Evolutionary conservation across 1,140 invertebrate genomes (phyloP).

Genomic region (Papilio polyxenes): DNA sequence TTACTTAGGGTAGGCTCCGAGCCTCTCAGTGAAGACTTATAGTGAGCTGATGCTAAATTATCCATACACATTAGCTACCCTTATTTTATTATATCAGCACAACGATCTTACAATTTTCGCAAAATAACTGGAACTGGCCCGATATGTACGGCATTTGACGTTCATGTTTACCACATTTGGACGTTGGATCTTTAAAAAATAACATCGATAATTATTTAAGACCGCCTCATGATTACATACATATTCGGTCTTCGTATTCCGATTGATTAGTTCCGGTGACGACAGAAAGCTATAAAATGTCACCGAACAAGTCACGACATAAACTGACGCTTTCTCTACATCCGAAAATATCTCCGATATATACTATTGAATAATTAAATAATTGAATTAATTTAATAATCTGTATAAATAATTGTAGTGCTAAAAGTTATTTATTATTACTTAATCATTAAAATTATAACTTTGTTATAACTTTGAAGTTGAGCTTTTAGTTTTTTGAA

Average conservation of each 20-base stretch:
- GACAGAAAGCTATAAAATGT: not conserved
- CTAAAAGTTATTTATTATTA: not conserved
- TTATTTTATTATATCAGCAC: no score
- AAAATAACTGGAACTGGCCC: no score
- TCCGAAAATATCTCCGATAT: not conserved
- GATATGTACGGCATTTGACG: no score
- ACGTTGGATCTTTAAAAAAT: not conserved
- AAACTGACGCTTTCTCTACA: not conserved
- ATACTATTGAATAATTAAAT: not conserved
- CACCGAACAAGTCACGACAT: conserved; percentile 5
- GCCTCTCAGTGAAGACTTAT: no score
- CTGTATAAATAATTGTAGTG: not conserved
- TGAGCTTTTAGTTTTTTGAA: not conserved
- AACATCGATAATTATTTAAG: not conserved
- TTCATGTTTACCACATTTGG: no score
- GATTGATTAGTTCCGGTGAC: conserved; percentile 17
- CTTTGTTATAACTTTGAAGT: not conserved
- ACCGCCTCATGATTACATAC: not conserved
- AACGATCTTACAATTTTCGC: no score
- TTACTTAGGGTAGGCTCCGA: no score
- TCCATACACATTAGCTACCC: no score
- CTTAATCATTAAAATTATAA: not conserved
- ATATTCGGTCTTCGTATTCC: not conserved
- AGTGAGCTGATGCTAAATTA: no score
- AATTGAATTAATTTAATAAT: not conserved